Conservation (phyloP, 1,140 invertebrate genomes). For the Plectrocnemia conspersa region DNA sequence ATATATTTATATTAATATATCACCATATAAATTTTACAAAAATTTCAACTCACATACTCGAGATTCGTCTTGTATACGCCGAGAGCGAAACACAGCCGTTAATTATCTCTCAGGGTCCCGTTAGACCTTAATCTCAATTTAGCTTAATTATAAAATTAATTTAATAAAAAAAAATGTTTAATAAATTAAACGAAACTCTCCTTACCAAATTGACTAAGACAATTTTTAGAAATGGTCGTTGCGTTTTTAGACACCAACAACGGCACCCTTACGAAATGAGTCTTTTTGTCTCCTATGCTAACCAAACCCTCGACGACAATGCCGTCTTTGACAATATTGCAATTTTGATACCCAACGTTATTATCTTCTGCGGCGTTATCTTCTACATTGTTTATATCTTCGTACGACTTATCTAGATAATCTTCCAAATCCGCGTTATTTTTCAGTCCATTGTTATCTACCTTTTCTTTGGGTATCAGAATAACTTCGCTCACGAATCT, state of each 20-base stretch:
- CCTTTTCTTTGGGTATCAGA: slow-evolving; percentile 39
- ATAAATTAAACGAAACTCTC: slow-evolving; percentile 33
- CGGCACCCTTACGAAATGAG: slow-evolving; percentile 31
- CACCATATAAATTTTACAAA: no score
- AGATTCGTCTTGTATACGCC: no score
- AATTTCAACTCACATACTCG: no score
- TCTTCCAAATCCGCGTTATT: slow-evolving; percentile 24
- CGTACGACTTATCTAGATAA: slow-evolving; percentile 25
- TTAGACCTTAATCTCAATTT: background rate
- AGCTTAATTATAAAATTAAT: background rate
- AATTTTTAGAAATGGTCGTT: slow-evolving; percentile 19
- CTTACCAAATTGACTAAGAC: slow-evolving; percentile 26
- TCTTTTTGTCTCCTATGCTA: slow-evolving; percentile 26
- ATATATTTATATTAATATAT: no score
- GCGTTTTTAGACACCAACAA: slow-evolving; percentile 28
- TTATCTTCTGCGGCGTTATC: background rate
- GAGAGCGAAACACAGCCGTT: no score
- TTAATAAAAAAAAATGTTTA: background rate
- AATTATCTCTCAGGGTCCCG: no score
- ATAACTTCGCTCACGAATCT: slow-evolving; percentile 47
- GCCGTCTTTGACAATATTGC: slow-evolving; percentile 16
- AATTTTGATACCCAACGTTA: slow-evolving; percentile 2
- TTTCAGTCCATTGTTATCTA: slow-evolving; percentile 14
- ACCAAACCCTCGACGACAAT: slow-evolving; percentile 30
- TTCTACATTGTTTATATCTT: slow-evolving; percentile 12